Conservation (phyloP, 2,797 vertebrate genomes). For the Sparus aurata region DNA sequence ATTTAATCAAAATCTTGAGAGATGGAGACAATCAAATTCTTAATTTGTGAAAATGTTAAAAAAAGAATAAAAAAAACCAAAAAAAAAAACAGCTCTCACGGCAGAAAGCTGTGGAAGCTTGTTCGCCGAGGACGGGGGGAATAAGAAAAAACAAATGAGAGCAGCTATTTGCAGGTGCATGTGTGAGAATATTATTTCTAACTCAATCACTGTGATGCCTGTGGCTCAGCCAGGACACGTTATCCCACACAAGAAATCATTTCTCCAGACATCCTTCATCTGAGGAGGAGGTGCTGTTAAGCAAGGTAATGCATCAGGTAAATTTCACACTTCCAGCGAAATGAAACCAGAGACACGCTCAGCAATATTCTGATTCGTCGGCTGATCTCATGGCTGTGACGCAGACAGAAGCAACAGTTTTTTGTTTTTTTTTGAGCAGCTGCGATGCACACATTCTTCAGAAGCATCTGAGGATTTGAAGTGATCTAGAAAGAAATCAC, state of each 20-base stretch:
- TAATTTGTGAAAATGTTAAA: constrained; percentile 22
- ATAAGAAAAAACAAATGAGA: constrained; percentile 36
- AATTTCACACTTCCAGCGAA: constrained; percentile 45
- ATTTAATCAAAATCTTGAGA: constrained; percentile 18
- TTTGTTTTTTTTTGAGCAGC: constrained; percentile 4
- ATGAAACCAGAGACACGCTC: constrained; percentile 18
- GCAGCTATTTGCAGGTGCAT: constrained; percentile 37
- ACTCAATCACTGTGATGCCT: constrained; percentile 55
- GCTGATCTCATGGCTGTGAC: constrained; percentile 17
- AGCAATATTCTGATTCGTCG: constrained; percentile 31
- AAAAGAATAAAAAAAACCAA: too few species aligned
- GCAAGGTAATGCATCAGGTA: constrained; percentile 37
- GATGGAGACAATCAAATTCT: constrained; percentile 14
- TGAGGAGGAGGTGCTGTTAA: constrained; percentile 36
- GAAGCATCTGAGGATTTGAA: not conserved
- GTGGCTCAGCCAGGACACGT: constrained; percentile 50
- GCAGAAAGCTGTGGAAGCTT: constrained; percentile 15
- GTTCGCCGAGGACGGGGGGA: constrained; percentile 4
- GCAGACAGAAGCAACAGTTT: constrained; percentile 18
- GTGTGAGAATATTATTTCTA: constrained; percentile 42
- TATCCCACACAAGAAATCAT: constrained; percentile 40
- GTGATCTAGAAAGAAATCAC: not conserved
- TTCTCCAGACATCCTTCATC: constrained; percentile 54
- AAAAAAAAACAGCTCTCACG: not conserved
- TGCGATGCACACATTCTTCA: constrained; percentile 1